These are phyloP conservation scores for Antheraea yamamai DNA, from an alignment of 2,888 invertebrate species.

Conservation along the genomic window DNA sequence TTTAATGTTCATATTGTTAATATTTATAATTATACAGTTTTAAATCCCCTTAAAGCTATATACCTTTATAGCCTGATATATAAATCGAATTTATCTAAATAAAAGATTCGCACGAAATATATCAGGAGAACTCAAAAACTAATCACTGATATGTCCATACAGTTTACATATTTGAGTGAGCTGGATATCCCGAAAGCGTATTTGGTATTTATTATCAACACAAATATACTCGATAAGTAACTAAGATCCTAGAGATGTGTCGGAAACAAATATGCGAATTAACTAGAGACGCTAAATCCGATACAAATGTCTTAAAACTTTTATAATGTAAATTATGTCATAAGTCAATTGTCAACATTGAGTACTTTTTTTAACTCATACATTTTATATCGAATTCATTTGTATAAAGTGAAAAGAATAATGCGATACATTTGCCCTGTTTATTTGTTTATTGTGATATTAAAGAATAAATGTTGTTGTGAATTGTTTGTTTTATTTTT, in stretches of 20 bases:
- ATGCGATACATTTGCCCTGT: constrained; percentile 2
- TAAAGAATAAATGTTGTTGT: constrained; percentile 4
- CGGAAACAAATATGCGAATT: neutral
- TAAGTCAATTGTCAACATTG: neutral
- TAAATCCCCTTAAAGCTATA: no score
- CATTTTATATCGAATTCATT: neutral
- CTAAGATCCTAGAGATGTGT: neutral
- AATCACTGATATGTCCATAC: no score
- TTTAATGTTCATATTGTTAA: no score
- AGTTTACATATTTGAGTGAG: no score
- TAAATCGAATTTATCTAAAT: no score
- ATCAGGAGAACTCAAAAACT: no score
- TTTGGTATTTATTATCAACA: neutral
- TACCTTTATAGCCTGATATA: no score
- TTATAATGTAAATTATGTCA: constrained; percentile 1
- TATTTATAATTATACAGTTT: no score
- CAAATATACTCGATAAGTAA: neutral
- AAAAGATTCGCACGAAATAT: no score
- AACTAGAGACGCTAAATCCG: neutral
- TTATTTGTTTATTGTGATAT: constrained; percentile 5
- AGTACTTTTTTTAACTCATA: neutral
- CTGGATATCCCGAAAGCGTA: no score
- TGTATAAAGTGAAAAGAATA: neutral
- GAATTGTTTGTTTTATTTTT: neutral
- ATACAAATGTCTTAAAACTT: neutral